Conservation (phyloP, 2,113 vertebrate species). For the Malurus elegans region DNA sequence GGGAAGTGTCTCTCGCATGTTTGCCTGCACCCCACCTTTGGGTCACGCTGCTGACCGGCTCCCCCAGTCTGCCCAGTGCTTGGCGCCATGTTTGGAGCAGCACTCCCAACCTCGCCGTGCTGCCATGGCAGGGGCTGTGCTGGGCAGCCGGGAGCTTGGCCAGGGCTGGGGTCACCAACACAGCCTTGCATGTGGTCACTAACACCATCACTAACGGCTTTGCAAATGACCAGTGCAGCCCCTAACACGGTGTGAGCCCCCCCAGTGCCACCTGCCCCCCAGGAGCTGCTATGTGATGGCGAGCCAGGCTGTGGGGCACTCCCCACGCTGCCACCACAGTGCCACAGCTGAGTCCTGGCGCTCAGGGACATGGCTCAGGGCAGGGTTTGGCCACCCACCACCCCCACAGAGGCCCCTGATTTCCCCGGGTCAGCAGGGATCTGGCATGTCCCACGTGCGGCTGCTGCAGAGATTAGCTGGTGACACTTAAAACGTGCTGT, state of each 20-base stretch:
- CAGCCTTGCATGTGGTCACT: neutral
- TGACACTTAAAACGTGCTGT: slow-evolving; percentile 19
- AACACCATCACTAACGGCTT: neutral
- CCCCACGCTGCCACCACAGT: neutral
- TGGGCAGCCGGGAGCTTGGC: neutral
- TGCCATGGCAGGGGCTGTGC: neutral
- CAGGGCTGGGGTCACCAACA: neutral
- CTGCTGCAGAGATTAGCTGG: slow-evolving; percentile 24
- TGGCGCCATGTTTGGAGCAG: rapidly evolving
- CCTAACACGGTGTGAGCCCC: neutral
- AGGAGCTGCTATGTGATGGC: neutral
- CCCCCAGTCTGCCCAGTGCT: neutral
- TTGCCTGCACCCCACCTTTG: neutral
- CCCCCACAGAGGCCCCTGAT: neutral
- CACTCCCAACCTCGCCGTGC: neutral
- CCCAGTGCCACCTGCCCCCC: neutral
- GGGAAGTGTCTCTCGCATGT: slow-evolving; percentile 85
- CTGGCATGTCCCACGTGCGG: neutral
- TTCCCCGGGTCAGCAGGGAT: neutral
- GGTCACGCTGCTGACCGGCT: neutral
- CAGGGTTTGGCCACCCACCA: neutral
- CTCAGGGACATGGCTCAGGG: neutral
- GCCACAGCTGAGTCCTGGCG: neutral
- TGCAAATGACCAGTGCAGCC: neutral
- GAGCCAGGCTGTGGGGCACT: rapidly evolving